Conservation (phyloP, 2,888 invertebrate species). For the Himalopsyche tibetana region DNA sequence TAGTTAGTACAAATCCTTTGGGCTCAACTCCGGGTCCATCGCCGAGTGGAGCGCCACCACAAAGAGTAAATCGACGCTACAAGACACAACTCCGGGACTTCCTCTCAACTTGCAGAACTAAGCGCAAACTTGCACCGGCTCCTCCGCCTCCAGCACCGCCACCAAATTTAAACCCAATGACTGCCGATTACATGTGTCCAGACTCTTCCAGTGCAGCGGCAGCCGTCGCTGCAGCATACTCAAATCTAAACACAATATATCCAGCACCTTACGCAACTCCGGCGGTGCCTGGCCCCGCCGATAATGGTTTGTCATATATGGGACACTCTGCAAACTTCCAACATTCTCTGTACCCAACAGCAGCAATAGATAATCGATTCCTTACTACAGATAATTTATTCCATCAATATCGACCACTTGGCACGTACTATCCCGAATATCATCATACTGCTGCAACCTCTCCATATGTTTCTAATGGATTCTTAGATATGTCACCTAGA, state of each 20-base stretch:
- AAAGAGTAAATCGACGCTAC: slow-evolving; percentile 91
- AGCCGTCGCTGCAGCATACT: slow-evolving; percentile 87
- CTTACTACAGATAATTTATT: slow-evolving; percentile 91
- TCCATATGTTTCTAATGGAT: slow-evolving; percentile 87
- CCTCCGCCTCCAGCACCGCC: slow-evolving; percentile 77
- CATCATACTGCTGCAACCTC: slow-evolving; percentile 80
- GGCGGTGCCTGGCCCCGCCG: slow-evolving; percentile 79
- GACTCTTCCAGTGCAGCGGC: slow-evolving; percentile 77
- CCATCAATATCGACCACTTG: slow-evolving; percentile 92
- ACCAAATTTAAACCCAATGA: slow-evolving; percentile 75
- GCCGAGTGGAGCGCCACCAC: slow-evolving; percentile 82
- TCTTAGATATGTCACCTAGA: slow-evolving; percentile 85
- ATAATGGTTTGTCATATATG: slow-evolving; percentile 79
- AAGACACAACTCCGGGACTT: slow-evolving; percentile 96
- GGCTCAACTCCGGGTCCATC: slow-evolving; percentile 76
- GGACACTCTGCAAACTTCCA: slow-evolving; percentile 83
- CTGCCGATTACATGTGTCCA: slow-evolving; percentile 81
- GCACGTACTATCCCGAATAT: slow-evolving; percentile 88
- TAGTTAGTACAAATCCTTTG: slow-evolving; percentile 79
- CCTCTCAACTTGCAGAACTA: slow-evolving; percentile 92
- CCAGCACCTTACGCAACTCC: slow-evolving; percentile 87
- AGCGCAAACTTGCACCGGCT: slow-evolving; percentile 79
- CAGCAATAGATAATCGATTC: slow-evolving; percentile 80
- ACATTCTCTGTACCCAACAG: slow-evolving; percentile 75
- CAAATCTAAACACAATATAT: slow-evolving; percentile 87